These are phyloP conservation scores for Coecobrya sp. DNA, from an alignment of 2,888 invertebrate species.

Conservation along the genomic window DNA sequence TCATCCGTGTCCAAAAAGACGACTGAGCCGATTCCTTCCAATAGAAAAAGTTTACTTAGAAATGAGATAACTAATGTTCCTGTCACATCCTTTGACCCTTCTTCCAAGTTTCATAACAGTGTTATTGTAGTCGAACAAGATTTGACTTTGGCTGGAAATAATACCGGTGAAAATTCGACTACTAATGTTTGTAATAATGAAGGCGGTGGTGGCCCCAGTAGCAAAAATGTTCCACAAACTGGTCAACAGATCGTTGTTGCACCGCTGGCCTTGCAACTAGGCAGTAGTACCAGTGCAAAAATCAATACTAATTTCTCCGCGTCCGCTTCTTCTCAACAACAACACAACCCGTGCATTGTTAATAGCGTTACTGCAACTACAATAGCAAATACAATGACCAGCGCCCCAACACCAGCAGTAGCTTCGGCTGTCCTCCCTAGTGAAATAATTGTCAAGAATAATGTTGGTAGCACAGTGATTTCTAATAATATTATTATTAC, in stretches of 20 bases:
- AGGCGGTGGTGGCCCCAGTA: not conserved
- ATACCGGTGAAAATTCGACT: slow-evolving; percentile 20
- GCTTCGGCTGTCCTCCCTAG: slow-evolving; percentile 50
- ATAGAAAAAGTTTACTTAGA: slow-evolving; percentile 75
- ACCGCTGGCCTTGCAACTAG: slow-evolving; percentile 38
- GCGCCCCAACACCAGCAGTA: not conserved
- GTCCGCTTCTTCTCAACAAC: slow-evolving; percentile 5
- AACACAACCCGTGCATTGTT: slow-evolving; percentile 23
- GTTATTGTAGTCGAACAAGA: slow-evolving; percentile 42
- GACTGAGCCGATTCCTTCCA: slow-evolving; percentile 79
- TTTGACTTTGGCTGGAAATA: slow-evolving; percentile 40
- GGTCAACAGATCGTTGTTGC: slow-evolving; percentile 39
- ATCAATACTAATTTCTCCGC: slow-evolving; percentile 68
- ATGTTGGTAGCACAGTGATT: slow-evolving; percentile 60
- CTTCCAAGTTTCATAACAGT: slow-evolving; percentile 69
- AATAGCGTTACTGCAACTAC: slow-evolving; percentile 13
- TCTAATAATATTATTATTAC: slow-evolving; percentile 75
- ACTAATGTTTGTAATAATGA: slow-evolving; percentile 2
- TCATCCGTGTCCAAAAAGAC: slow-evolving; percentile 77
- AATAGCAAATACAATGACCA: slow-evolving; percentile 62
- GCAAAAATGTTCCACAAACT: slow-evolving; percentile 36
- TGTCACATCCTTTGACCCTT: slow-evolving; percentile 75
- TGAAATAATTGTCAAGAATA: slow-evolving; percentile 44
- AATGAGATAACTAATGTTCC: slow-evolving; percentile 73
- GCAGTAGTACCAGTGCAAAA: slow-evolving; percentile 42